phyloP scores from a whole-genome alignment of 2,888 invertebrate genomes.

The Itoplectis maculator region DNA sequence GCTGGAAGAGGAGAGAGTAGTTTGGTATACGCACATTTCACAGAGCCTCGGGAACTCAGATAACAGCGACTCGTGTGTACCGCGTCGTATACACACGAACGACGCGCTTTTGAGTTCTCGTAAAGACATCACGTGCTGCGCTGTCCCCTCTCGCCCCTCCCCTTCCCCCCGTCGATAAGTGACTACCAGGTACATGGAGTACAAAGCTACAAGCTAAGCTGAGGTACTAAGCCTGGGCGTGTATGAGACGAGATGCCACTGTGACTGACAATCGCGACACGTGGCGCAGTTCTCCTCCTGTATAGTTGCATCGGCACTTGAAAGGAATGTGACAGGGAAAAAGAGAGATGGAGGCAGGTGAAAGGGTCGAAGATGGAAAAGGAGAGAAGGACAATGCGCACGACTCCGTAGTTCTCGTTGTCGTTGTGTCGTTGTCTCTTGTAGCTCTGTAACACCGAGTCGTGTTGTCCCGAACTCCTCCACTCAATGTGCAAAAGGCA shows the following conservation, averaged over 20 bases:
- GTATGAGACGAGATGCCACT: constrained; percentile 13
- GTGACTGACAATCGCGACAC: constrained; percentile 26
- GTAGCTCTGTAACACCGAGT: background rate
- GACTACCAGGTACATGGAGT: background rate
- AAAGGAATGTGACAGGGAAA: background rate
- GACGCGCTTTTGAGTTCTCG: constrained; percentile 18
- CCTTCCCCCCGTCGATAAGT: background rate
- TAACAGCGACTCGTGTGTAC: background rate
- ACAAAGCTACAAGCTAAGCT: background rate
- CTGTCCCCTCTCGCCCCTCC: no score
- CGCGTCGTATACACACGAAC: no score
- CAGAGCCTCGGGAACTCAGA: constrained; percentile 20
- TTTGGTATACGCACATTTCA: constrained; percentile 9
- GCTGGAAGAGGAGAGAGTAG: constrained; percentile 49
- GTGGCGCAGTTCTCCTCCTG: constrained; percentile 15
- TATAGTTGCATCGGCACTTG: background rate
- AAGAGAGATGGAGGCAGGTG: background rate
- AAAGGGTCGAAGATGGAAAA: background rate
- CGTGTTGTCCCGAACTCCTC: constrained; percentile 4
- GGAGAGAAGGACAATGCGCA: constrained; percentile 11
- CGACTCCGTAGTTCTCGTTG: background rate
- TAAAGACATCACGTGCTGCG: constrained; percentile 12
- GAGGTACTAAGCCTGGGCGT: background rate
- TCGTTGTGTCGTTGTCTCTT: background rate
- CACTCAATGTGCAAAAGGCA: constrained; percentile 32